phyloP scores from a whole-genome alignment of 2,113 vertebrate species.

The Pelecanus crispus region DNA sequence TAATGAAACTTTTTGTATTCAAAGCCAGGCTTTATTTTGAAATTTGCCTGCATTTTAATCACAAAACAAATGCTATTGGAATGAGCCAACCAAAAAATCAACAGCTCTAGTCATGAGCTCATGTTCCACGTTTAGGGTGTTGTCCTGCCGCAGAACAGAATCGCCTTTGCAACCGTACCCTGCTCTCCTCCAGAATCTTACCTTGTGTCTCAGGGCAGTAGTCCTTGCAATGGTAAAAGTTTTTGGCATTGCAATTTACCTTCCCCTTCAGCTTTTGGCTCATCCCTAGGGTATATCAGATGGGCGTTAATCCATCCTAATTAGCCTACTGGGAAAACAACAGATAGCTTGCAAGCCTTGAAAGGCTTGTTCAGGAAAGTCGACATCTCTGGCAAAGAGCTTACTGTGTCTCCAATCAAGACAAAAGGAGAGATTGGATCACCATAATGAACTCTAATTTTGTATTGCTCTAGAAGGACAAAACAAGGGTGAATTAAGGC shows the following conservation, averaged over 20 bases:
- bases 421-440: slow-evolving; percentile 48
- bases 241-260: background rate
- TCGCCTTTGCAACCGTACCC: background rate
- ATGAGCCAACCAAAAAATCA: background rate
- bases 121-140: background rate
- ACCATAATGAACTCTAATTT: slow-evolving; percentile 48
- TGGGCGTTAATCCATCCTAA: slow-evolving; percentile 18
- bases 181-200: background rate
- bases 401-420: slow-evolving; percentile 24
- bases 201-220: background rate
- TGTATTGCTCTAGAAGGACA: slow-evolving; percentile 48
- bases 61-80: background rate
- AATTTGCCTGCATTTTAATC: background rate
- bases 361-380: slow-evolving; percentile 29
- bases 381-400: slow-evolving; percentile 38
- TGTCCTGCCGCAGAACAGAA: background rate
- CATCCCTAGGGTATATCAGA: background rate
- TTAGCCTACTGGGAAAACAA: slow-evolving; percentile 30
- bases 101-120: background rate
- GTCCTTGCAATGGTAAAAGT: background rate
- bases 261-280: background rate
- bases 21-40: background rate
- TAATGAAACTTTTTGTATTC: background rate
- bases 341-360: slow-evolving; percentile 26
- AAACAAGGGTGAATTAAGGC: slow-evolving; percentile 57